Evolutionary conservation across 2,888 invertebrate species (phyloP), one percentile per base, ranked within the genome.

Genomic region (Pedicia rivosa): DNA sequence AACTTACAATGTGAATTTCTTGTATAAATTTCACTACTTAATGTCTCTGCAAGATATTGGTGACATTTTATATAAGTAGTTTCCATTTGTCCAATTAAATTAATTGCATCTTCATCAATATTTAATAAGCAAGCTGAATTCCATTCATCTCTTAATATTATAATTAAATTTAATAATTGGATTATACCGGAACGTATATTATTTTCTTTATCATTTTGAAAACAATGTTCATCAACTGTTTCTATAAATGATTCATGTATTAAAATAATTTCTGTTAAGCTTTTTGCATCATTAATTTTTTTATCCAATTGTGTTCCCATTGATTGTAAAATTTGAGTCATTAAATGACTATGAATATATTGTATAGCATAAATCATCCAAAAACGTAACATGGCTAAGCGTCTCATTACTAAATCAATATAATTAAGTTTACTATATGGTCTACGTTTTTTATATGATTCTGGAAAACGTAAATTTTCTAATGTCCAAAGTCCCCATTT

Each of bases 401-500:
- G 58, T 17, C 64, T 56, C 40, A 56, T 49, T n/a, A 55, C 49
- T 30, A 57, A 42, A 20, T 55, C 57, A 4, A 51, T 44, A 40
- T 58, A 49, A 43, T 51, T 52, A 22, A 56, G 44, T 3, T 49
- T 47, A 0, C 47, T 50, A 37, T 52, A 59, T 0, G 53, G 46
- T 12, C 46, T 37, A 2, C 43, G 39, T 1, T 44, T 41, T 12
- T 52, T 52, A 20, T 42, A 44, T 3, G 48, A 48, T 1, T 46
- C 46, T 2, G 56, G 44, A 38, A 67, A 68, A 38, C 48, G 48
- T 10, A 70, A 47, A 42, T 62, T 64, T 44, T 66, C 63, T 29
- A 70, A 47, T 3, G 65, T 60, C 60, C 65, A 66, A 12, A 64
- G 44, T 4, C 67, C 66, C 65, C 67, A 68, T 46, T 69, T 70